Evolutionary conservation across 2,888 invertebrate genomes (phyloP), one percentile per base, ranked within the genome.

Genomic region (Nipponacmea schrenckii): DNA sequence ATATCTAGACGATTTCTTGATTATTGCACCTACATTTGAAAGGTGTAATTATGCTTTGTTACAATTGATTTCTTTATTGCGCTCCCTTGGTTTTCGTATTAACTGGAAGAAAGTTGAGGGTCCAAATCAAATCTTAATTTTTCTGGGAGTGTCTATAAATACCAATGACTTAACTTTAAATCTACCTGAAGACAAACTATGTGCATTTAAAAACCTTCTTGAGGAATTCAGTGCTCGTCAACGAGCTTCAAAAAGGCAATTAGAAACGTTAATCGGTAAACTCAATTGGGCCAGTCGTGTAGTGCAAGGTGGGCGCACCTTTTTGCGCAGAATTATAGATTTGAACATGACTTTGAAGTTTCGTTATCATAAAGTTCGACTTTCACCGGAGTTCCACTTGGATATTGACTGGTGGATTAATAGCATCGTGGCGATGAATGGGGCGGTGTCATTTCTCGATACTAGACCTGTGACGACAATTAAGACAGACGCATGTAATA

Each of bases 201-300:
- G 20, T 24, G 44, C 44, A 20, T 45, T 17, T 20, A 45, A 15
- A 39, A 45, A 5, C n/a, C 24, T 20, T 20, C n/a, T n/a, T n/a
- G n/a, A n/a, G n/a, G n/a, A n/a, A n/a, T n/a, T n/a, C n/a, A n/a
- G n/a, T n/a, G n/a, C n/a, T n/a, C n/a, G n/a, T n/a, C n/a, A n/a
- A n/a, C 44, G 65, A 24, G 65, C 65, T 12, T 65, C 65, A 27
- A 65, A 65, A 46, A 44, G 44, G 24, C 44, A 65, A 39, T n/a
- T 65, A 27, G 44, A 65, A 39, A 39, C 15, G 7, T 39, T 65
- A 17, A 27, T 65, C 14, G 65, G 65, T 10, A 67, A 67, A 67
- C 50, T 50, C 3, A 50, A 50, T 50, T 67, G 67, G 67, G 50
- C 50, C 44, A 46, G 67, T 50, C 50, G 50, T n/a, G 50, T 50